Evolutionary conservation across 2,888 invertebrate genomes (phyloP).

Genomic region (Luperina nickerlii): DNA sequence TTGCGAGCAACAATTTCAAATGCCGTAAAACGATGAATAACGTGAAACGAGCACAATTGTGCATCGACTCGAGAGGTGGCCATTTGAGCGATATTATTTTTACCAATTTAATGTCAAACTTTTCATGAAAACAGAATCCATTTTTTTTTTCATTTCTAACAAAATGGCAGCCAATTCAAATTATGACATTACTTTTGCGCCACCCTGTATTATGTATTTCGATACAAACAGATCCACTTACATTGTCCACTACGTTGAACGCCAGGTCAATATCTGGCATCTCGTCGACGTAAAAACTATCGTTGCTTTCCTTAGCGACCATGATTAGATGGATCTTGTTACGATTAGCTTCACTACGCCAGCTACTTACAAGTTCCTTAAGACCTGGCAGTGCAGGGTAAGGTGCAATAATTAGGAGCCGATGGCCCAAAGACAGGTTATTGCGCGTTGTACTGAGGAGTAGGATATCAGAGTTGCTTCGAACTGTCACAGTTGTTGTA

Average conservation of each 20-base stretch:
- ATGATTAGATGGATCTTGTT: constrained; percentile 64
- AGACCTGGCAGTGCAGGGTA: constrained; percentile 65
- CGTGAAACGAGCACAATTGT: too few relatives aligned
- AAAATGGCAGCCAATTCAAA: too few relatives aligned
- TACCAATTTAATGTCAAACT: too few relatives aligned
- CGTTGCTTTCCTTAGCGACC: constrained; percentile 45
- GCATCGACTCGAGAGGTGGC: too few relatives aligned
- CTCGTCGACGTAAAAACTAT: constrained; percentile 43
- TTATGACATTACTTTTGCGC: too few relatives aligned
- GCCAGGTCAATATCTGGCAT: constrained; percentile 57
- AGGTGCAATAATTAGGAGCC: constrained; percentile 63
- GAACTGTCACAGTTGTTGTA: constrained; percentile 61
- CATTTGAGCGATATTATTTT: too few relatives aligned
- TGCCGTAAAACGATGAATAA: too few relatives aligned
- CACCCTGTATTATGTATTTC: background rate
- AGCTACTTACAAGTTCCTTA: constrained; percentile 62
- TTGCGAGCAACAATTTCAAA: too few relatives aligned
- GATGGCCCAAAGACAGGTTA: constrained; percentile 48
- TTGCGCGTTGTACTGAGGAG: constrained; percentile 56
- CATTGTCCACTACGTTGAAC: constrained; percentile 60
- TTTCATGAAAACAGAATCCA: too few relatives aligned
- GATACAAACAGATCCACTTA: constrained; percentile 45
- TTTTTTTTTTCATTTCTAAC: too few relatives aligned
- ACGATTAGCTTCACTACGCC: constrained; percentile 62
- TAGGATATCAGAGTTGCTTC: constrained; percentile 58